These are phyloP conservation scores for Polyommatus icarus DNA, from an alignment of 2,888 invertebrate genomes.

Conservation along the genomic window DNA sequence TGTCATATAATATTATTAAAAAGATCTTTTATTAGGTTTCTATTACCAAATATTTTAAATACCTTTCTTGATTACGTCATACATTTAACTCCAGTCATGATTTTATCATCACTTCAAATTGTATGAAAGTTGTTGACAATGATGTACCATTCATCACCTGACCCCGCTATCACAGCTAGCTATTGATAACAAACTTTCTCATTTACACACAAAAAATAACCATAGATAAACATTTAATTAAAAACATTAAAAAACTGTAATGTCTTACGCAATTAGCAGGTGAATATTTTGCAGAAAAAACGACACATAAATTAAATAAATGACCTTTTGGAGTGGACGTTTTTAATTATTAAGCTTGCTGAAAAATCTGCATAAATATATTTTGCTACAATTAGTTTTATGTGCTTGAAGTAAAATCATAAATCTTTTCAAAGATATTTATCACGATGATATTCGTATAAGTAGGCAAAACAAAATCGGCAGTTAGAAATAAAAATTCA, in stretches of 20 bases:
- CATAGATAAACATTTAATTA: conserved; percentile 28
- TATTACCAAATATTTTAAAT: too few relatives aligned
- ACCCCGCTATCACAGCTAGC: neutral
- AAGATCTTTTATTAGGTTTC: too few relatives aligned
- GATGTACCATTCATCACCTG: neutral
- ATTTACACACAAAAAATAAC: neutral
- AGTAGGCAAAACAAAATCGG: neutral
- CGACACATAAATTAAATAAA: conserved; percentile 18
- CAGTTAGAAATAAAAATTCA: too few relatives aligned
- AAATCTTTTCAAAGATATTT: neutral
- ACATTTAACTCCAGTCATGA: neutral
- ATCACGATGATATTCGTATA: neutral
- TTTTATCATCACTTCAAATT: neutral
- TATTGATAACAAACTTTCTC: neutral
- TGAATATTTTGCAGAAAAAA: conserved; percentile 28
- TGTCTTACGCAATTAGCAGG: conserved; percentile 31
- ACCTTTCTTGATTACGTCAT: neutral
- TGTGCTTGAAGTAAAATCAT: neutral
- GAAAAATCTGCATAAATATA: neutral
- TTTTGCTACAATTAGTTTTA: neutral
- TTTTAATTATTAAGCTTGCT: conserved; percentile 13
- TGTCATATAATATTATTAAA: too few relatives aligned
- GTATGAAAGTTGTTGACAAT: neutral
- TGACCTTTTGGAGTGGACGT: neutral
- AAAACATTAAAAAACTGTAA: conserved; percentile 18